phyloP scores from a whole-genome alignment of 2,888 invertebrate genomes.

The Odontomyia ornata region DNA sequence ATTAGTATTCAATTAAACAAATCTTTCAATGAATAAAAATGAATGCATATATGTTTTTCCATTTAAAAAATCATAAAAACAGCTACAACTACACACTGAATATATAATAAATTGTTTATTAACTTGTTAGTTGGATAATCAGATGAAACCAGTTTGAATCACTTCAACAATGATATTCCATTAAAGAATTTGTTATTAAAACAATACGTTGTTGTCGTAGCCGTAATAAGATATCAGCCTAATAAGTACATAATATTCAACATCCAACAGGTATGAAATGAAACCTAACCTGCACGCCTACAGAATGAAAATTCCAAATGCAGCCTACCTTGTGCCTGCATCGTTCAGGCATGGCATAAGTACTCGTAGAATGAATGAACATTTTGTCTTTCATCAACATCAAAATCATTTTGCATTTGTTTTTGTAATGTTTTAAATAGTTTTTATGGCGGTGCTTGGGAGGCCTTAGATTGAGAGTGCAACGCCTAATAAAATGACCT shows the following conservation, averaged over 20 bases:
- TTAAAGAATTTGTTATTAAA: not conserved
- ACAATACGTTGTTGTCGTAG: not conserved
- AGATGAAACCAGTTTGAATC: not conserved
- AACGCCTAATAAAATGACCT: not conserved
- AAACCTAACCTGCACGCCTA: slow-evolving; percentile 11
- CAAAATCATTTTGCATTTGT: not conserved
- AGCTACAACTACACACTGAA: no score
- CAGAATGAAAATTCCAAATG: not conserved
- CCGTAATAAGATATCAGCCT: not conserved
- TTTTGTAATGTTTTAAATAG: not conserved
- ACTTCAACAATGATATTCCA: not conserved
- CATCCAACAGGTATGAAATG: not conserved
- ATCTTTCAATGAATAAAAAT: not conserved
- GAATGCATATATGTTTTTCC: not conserved
- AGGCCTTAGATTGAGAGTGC: not conserved
- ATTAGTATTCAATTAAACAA: no score
- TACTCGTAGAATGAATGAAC: slow-evolving; percentile 7
- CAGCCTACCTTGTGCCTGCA: not conserved
- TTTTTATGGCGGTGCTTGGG: not conserved
- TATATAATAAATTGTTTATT: not conserved
- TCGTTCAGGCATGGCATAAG: no score
- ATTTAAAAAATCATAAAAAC: not conserved
- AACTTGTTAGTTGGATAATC: not conserved
- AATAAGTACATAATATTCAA: not conserved
- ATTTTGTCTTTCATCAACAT: not conserved